Evolutionary conservation across 2,797 vertebrate species (phyloP).

Genomic region (Petrocephalus sullivani): DNA sequence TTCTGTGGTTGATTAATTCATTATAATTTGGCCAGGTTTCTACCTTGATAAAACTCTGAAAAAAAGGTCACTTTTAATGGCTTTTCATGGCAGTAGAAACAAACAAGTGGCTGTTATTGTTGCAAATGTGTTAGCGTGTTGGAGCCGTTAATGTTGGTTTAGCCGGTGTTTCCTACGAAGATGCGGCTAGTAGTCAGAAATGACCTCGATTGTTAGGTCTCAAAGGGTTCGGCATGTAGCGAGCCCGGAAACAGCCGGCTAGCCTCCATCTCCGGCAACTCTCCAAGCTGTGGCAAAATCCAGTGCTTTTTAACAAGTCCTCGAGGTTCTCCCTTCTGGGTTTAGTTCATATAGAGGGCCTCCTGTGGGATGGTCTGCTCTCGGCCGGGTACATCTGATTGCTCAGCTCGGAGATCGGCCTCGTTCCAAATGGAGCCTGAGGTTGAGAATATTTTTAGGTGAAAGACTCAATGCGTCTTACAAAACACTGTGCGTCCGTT

Average conservation of each 20-base stretch:
- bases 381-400: constrained; percentile 27
- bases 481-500: constrained; percentile 48
- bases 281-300: neutral
- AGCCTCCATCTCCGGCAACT: neutral
- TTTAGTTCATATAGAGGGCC: neutral
- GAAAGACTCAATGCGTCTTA: constrained; percentile 52
- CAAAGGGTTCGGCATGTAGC: neutral
- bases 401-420: constrained; percentile 21
- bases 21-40: neutral
- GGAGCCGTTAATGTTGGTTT: neutral
- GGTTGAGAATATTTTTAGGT: constrained; percentile 45
- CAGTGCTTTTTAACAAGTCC: neutral
- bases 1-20: neutral
- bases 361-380: neutral
- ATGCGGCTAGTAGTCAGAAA: neutral
- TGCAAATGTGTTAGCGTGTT: neutral
- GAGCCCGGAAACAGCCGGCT: neutral
- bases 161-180: neutral
- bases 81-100: neutral
- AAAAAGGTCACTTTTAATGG: neutral
- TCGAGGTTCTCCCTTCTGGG: neutral
- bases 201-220: neutral
- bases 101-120: neutral
- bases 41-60: neutral
- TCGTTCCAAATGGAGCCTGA: constrained; percentile 34